Base-by-base conservation (phyloP, 2,797 vertebrate genomes). In the Gallinago nigripennis region DNA sequence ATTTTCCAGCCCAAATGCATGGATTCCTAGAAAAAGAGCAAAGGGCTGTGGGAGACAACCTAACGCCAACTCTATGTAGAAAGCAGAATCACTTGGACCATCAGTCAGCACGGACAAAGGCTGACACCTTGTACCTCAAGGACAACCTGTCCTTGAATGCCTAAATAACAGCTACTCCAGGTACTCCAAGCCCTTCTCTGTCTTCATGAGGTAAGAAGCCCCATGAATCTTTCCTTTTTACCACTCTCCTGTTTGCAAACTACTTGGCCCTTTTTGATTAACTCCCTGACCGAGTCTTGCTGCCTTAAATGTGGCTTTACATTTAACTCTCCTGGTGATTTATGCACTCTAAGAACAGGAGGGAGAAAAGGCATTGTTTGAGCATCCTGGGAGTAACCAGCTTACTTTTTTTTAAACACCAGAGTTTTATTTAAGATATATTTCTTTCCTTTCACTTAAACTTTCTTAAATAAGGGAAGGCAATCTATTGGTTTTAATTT, bases 221-320 rank as follows among this genome's bases (percentile, higher is more conserved):
- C 94, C 28, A 90, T 86, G 90, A 90, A 93, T 90, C 72, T 90
- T 95, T 78, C 65, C 35, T 78, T 90, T 95, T 90, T 88, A 93
- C 45, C 78, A 45, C 53, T 83, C 53, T 92, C 30, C 39, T 75
- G 6, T 71, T 88, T 86, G n/a, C 48, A 90, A 83, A 24, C 4
- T 86, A 15, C 35, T 81, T 86, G 25, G 15, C 14, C 82, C 3
- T 77, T 75, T 86, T 92, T 83, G 43, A 83, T 79, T 51, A 78
- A 60, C 27, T 95, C 30, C 13, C 79, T 80, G 56, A 24, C n/a
- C 56, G 23, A 90, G 25, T 71, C 69, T 41, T 68, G 6, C 13
- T 88, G 39, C 43, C 57, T 88, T 86, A 88, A 82, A 90, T 23
- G 27, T 35, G 66, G 31, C 77, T 77, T 63, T 73, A n/a, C 27